These are phyloP conservation scores for Camelus dromedarius DNA, from an alignment of 2,113 vertebrate species.

Conservation along the genomic window DNA sequence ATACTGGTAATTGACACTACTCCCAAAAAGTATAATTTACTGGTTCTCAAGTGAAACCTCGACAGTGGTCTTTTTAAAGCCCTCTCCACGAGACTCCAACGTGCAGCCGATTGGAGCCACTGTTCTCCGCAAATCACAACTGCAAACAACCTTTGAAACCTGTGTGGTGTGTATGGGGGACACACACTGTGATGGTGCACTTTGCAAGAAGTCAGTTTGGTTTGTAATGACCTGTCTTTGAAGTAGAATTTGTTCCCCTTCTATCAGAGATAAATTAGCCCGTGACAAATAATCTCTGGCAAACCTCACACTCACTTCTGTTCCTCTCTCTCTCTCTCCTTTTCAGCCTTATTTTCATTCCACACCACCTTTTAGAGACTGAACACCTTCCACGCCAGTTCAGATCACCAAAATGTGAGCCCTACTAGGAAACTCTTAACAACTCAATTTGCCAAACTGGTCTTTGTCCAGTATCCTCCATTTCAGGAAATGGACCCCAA, in stretches of 20 bases:
- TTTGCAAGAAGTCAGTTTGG: not conserved
- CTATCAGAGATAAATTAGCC: not conserved
- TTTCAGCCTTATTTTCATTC: not conserved
- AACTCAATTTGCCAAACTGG: not conserved
- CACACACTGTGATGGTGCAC: not conserved
- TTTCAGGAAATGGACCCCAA: not conserved
- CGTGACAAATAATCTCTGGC: not conserved
- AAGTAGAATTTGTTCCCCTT: constrained; percentile 17
- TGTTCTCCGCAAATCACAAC: constrained; percentile 33
- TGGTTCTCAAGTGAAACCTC: not conserved
- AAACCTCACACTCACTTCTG: constrained; percentile 12
- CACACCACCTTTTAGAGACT: not conserved
- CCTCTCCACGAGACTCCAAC: not conserved
- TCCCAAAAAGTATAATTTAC: not conserved
- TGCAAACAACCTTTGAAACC: not conserved
- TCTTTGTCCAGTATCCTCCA: not conserved
- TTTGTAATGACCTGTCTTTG: not conserved
- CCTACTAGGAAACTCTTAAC: not conserved
- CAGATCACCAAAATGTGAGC: not conserved
- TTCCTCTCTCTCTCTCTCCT: no score
- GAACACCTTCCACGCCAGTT: not conserved
- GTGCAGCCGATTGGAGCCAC: not conserved
- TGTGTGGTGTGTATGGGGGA: no score
- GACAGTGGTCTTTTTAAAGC: not conserved
- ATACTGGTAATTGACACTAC: not conserved